phyloP scores from a whole-genome alignment of 2,888 invertebrate genomes.

The Branchipolynoe longqiensis region DNA sequence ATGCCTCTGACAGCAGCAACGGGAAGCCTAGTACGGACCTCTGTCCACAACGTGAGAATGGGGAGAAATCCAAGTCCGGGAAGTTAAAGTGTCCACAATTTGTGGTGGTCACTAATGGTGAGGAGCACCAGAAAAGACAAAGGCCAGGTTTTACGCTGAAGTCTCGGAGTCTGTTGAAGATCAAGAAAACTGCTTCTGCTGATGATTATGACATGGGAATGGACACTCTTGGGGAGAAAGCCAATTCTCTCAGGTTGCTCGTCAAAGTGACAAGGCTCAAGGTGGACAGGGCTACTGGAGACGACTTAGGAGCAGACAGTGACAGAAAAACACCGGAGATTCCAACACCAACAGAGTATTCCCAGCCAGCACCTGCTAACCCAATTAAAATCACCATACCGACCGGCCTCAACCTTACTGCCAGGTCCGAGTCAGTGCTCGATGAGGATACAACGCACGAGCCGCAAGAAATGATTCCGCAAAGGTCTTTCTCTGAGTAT shows the following conservation, averaged over 20 bases:
- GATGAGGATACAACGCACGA: too few species aligned
- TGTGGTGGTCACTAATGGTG: neutral
- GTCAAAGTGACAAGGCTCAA: neutral
- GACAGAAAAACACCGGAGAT: neutral
- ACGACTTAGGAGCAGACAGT: too few species aligned
- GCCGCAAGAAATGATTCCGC: too few species aligned
- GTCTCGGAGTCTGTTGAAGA: neutral
- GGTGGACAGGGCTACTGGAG: neutral
- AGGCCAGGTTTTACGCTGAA: neutral
- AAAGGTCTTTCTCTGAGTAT: too few species aligned
- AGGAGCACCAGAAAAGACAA: neutral
- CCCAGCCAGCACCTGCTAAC: constrained; percentile 8
- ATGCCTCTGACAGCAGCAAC: neutral
- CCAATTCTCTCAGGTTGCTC: neutral
- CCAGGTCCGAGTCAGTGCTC: too few species aligned
- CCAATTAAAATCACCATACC: constrained; percentile 22
- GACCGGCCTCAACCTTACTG: neutral
- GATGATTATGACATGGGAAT: neutral
- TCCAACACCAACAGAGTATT: too few species aligned
- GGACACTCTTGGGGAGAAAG: too few species aligned
- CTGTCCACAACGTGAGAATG: neutral
- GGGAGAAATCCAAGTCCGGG: neutral
- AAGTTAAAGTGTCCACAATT: neutral
- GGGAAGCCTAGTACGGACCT: neutral
- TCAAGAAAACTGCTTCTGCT: neutral